These are phyloP conservation scores for Actinia tenebrosa DNA, from an alignment of 64 coral and sea anemone species.

Conservation along the genomic window DNA sequence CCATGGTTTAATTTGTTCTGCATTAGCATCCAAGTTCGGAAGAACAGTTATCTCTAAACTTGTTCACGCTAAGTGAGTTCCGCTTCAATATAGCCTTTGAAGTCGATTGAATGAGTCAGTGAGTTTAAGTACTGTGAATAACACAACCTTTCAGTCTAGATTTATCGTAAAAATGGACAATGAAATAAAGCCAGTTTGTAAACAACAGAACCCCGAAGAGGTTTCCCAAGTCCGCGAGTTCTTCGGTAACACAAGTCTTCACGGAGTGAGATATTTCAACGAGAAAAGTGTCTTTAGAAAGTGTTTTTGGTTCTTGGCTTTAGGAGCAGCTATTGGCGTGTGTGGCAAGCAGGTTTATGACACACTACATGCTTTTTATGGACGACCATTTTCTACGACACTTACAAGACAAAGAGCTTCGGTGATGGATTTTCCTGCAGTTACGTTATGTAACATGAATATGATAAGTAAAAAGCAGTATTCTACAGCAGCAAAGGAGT, in stretches of 20 bases:
- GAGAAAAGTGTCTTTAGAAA: neutral
- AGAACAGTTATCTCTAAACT: too few relatives aligned
- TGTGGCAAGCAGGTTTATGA: conserved; percentile 5
- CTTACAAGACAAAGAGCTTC: neutral
- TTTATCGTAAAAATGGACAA: neutral
- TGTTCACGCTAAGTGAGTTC: too few relatives aligned
- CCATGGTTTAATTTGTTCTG: too few relatives aligned
- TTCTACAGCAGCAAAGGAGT: neutral
- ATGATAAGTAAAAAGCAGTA: conserved; percentile 11
- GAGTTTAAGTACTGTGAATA: too few relatives aligned
- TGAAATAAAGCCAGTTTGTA: neutral
- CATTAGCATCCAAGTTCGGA: too few relatives aligned
- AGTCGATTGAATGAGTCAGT: too few relatives aligned
- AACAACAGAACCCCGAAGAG: neutral
- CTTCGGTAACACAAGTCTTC: neutral
- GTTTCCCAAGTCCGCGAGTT: neutral
- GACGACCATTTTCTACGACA: neutral
- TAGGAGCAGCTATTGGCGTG: neutral
- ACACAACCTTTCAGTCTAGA: neutral
- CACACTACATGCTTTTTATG: neutral
- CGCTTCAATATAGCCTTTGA: too few relatives aligned
- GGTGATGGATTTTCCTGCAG: conserved; percentile 2
- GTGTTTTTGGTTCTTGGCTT: conserved; percentile 7
- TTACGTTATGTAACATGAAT: conserved; percentile 18
- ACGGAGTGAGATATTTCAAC: conserved; percentile 11